A percentile compares a stretch with the other conserved stretches of the same genome.
phyloP scores from a whole-genome alignment of 1,140 invertebrate genomes.

The Oscheius sp. region DNA sequence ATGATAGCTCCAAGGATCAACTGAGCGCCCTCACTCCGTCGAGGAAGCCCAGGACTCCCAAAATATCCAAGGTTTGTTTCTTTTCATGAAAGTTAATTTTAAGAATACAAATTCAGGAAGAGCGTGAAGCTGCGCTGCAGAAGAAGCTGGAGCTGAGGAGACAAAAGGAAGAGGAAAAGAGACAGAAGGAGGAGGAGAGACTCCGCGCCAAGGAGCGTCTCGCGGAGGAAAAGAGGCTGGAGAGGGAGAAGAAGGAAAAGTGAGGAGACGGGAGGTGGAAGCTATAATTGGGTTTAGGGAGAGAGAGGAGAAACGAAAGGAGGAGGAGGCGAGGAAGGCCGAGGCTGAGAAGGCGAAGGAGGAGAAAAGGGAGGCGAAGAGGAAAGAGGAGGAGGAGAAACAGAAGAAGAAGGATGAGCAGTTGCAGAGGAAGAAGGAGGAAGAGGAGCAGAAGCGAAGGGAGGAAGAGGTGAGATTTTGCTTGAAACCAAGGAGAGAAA shows the following conservation, averaged over 20 bases:
- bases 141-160: slow-evolving; percentile 3
- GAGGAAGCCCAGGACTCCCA: neutral
- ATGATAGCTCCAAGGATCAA: too few relatives aligned
- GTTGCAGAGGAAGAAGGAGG: slow-evolving; percentile 19
- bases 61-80: slow-evolving; percentile 1
- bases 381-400: slow-evolving; percentile 30
- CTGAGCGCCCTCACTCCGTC: neutral
- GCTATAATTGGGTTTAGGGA: neutral
- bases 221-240: slow-evolving; percentile 13
- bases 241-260: slow-evolving; percentile 46
- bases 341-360: slow-evolving; percentile 42
- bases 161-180: slow-evolving; percentile 7
- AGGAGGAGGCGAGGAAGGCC: slow-evolving; percentile 61
- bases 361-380: slow-evolving; percentile 5
- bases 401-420: slow-evolving; percentile 16
- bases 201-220: slow-evolving; percentile 14
- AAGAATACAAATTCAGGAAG: neutral
- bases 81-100: neutral
- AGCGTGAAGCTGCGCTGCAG: neutral
- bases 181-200: neutral
- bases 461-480: slow-evolving; percentile 19
- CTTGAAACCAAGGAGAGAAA: neutral
- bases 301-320: slow-evolving; percentile 66
- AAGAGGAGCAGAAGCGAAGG: slow-evolving; percentile 29
- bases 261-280: neutral